Evolutionary conservation across 2,888 invertebrate genomes (phyloP), one percentile per base, ranked within the genome.

Genomic region (Drosophila demipolita): DNA sequence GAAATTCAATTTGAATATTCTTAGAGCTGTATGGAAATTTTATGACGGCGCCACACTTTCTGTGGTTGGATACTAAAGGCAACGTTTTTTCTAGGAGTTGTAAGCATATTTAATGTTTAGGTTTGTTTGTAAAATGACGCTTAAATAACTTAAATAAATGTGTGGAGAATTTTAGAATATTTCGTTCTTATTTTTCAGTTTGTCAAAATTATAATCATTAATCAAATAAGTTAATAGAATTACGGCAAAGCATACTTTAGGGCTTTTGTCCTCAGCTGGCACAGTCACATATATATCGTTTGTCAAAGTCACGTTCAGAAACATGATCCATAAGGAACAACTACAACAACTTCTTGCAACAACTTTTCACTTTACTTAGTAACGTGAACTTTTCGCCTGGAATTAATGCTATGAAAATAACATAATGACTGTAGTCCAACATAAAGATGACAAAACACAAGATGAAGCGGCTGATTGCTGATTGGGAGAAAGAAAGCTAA

Each of bases 401-500:
- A 49, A 48, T 52, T 52, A 29, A 29, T 36, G 50, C 17, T 38
- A 55, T 58, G 59, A 59, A 52, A 55, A 48, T 48, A 26, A 32
- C n/a, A 66, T 61, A 69, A 60, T 63, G 68, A 40, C 54, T 20
- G 17, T 29, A 36, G 61, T 26, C 63, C 35, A 61, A 68, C 59
- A 78, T 36, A 68, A 75, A 74, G 42, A 77, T 71, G 73, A 71
- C 71, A 69, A 59, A 80, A 78, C 69, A 59, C 59, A 66, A 67
- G 63, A 40, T 66, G 49, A 52, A 66, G 82, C 78, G 72, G 81
- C 79, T 79, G 66, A 45, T 17, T 29, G 7, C 76, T 76, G 60
- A 45, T 9, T 29, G 4, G 52, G 29, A 38, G 59, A 55, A 35
- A 23, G 12, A 45, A 38, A 48, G 11, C 45, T 48, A 7, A 62